Conservation (phyloP, 2,888 invertebrate species). For the Galerucella calmariensis region DNA sequence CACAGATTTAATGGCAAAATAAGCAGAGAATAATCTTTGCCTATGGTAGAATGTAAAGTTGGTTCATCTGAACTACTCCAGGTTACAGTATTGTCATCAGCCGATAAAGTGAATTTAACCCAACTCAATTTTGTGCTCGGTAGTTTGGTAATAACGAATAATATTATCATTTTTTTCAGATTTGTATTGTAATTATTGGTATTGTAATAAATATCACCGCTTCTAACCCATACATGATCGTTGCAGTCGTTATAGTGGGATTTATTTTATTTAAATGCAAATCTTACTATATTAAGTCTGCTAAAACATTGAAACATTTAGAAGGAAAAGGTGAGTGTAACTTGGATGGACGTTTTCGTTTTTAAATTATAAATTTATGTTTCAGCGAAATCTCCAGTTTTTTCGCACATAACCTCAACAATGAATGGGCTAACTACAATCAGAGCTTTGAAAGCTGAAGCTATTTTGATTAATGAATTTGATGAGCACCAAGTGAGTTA, state of each 20-base stretch:
- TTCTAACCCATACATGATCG: background rate
- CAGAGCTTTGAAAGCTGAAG: conserved; percentile 40
- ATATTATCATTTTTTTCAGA: background rate
- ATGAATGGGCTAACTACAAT: conserved; percentile 44
- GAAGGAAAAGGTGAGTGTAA: background rate
- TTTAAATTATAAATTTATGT: background rate
- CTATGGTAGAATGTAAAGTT: no score
- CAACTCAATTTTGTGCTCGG: no score
- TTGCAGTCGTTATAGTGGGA: background rate
- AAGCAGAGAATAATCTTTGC: no score
- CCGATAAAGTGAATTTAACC: no score
- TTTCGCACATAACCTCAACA: conserved; percentile 44
- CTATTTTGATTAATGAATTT: conserved; percentile 41
- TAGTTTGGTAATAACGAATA: no score
- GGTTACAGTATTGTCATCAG: no score
- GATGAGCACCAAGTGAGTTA: conserved; percentile 44
- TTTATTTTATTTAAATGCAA: background rate
- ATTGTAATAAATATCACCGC: background rate
- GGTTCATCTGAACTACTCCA: no score
- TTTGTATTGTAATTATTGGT: background rate
- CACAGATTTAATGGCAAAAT: no score
- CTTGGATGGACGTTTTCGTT: background rate
- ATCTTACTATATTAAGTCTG: background rate
- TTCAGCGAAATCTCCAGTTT: conserved; percentile 48
- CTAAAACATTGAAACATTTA: background rate